Percentiles rank a stretch among this genome's conserved stretches.
Evolutionary conservation across 2,888 invertebrate genomes (phyloP).

Genomic region (Ennomos quercinarius): DNA sequence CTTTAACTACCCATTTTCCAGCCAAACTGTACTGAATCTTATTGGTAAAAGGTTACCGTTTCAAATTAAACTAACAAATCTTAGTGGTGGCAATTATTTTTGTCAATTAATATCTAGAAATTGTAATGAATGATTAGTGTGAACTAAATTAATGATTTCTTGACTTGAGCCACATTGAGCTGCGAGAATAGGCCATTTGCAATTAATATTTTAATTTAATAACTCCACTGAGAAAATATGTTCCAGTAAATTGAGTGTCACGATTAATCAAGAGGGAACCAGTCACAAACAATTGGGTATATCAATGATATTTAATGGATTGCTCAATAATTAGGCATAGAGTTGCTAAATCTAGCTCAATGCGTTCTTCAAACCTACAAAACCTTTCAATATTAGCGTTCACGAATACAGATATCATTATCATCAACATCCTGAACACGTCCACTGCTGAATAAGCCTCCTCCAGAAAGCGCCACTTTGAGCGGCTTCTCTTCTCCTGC

Average conservation of each 20-base stretch:
- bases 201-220: conserved; percentile 42
- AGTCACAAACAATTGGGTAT: conserved; percentile 5
- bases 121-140: conserved; percentile 39
- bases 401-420: too few species aligned
- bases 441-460: too few species aligned
- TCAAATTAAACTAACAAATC: too few species aligned
- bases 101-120: neutral
- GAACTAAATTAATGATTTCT: conserved; percentile 46
- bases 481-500: too few species aligned
- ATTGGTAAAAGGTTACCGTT: too few species aligned
- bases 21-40: too few species aligned
- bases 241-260: conserved; percentile 23
- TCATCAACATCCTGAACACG: too few species aligned
- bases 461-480: too few species aligned
- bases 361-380: too few species aligned
- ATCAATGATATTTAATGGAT: conserved; percentile 6
- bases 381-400: too few species aligned
- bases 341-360: too few species aligned
- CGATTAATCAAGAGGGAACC: conserved; percentile 21
- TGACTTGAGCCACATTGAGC: conserved; percentile 22
- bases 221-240: conserved; percentile 16
- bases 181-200: conserved; percentile 24
- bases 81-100: neutral
- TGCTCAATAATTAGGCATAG: neutral
- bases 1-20: too few species aligned